Evolutionary conservation across 92 coral and sea anemone genomes (phyloP).

Genomic region (Bergia puertoricense): DNA sequence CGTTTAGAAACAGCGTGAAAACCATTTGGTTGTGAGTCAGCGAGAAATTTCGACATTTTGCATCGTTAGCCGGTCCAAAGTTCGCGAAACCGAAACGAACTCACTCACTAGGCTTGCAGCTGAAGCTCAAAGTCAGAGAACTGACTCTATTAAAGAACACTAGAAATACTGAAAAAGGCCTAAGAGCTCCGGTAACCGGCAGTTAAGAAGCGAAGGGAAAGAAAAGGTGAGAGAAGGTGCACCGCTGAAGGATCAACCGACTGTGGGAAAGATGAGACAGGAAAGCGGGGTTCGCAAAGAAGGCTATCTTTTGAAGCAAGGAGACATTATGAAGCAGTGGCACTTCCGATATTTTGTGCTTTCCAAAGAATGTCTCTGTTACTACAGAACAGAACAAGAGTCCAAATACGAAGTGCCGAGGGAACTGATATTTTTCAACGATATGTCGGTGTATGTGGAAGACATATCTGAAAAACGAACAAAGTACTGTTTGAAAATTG

Average conservation of each 20-base stretch:
- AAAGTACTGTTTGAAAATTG: slow-evolving; percentile 73
- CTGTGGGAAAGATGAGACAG: slow-evolving; percentile 17
- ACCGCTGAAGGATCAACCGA: neutral
- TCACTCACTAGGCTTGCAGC: neutral
- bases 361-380: slow-evolving; percentile 83
- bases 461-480: slow-evolving; percentile 62
- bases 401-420: slow-evolving; percentile 65
- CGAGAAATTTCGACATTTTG: slow-evolving; percentile 19
- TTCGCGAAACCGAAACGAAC: neutral
- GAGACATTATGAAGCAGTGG: slow-evolving; percentile 85
- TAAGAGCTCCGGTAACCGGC: neutral
- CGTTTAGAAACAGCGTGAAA: slow-evolving; percentile 24
- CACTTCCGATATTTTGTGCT: slow-evolving; percentile 81
- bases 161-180: neutral
- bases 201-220: neutral
- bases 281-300: slow-evolving; percentile 44
- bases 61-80: neutral
- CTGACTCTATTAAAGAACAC: neutral
- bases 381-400: slow-evolving; percentile 70
- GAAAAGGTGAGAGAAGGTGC: neutral
- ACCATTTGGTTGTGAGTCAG: neutral
- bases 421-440: slow-evolving; percentile 84
- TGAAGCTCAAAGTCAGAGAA: neutral
- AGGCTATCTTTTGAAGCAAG: slow-evolving; percentile 83
- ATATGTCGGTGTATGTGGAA: slow-evolving; percentile 81